A percentile compares a stretch with the other conserved stretches of the same genome.
phyloP scores from a whole-genome alignment of 1,140 invertebrate genomes.

The Triops cancriformis region DNA sequence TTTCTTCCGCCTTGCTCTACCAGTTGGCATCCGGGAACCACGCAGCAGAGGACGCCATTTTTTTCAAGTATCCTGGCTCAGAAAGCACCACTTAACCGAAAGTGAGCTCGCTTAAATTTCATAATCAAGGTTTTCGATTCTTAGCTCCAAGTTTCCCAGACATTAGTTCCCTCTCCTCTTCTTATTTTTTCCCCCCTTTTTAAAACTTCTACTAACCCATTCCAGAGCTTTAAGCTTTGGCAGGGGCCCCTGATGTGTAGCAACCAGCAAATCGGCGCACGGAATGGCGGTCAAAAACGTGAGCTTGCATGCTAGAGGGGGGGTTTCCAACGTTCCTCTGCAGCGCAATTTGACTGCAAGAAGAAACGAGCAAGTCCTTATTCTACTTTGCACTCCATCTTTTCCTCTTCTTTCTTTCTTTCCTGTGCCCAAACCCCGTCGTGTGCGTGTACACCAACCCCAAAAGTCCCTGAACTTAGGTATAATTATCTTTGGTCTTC shows the following conservation, averaged over 20 bases:
- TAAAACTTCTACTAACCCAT: background rate
- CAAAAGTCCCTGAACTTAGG: slow-evolving; percentile 3
- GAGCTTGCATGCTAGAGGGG: slow-evolving; percentile 12
- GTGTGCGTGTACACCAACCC: slow-evolving; percentile 2
- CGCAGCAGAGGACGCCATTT: background rate
- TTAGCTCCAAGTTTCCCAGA: background rate
- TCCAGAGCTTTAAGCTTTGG: background rate
- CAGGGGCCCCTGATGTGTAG: background rate
- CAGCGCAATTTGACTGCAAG: background rate
- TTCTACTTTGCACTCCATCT: background rate
- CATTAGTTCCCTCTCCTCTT: background rate
- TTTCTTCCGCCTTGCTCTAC: background rate
- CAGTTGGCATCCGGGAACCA: background rate
- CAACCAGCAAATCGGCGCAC: background rate
- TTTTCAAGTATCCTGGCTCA: background rate
- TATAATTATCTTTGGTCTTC: background rate
- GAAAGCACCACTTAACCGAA: background rate
- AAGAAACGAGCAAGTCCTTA: background rate
- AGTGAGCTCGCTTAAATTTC: slow-evolving; percentile 3
- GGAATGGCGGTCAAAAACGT: slow-evolving; percentile 9
- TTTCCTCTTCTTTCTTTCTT: background rate
- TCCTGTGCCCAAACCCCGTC: background rate
- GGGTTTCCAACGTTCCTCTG: background rate
- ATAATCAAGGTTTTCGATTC: background rate
- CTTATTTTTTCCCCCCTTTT: background rate